Percentiles rank a stretch among this genome's conserved stretches.
phyloP scores from a whole-genome alignment of 1,140 invertebrate species.

The Drosophila nannoptera region DNA sequence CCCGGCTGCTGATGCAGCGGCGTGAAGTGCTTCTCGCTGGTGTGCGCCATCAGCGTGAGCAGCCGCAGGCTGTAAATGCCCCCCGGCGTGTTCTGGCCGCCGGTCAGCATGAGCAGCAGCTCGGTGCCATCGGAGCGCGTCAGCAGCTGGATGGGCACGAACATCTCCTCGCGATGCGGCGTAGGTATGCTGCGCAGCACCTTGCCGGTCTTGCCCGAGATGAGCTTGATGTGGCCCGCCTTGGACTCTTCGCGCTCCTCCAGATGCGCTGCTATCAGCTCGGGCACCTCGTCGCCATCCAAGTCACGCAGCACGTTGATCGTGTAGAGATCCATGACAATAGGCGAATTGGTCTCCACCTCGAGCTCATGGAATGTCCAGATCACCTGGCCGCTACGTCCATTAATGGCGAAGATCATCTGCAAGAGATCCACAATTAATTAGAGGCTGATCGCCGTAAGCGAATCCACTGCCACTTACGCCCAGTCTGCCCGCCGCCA shows the following conservation, averaged over 20 bases:
- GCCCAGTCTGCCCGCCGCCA: slow-evolving; percentile 86
- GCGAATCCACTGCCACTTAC: slow-evolving; percentile 79
- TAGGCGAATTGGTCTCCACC: slow-evolving; percentile 75
- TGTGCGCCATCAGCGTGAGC: slow-evolving; percentile 72
- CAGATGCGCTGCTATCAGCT: slow-evolving; percentile 86
- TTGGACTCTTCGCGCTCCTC: slow-evolving; percentile 79
- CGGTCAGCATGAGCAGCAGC: slow-evolving; percentile 84
- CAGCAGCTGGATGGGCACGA: slow-evolving; percentile 81
- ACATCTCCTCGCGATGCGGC: slow-evolving; percentile 86
- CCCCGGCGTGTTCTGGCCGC: slow-evolving; percentile 86
- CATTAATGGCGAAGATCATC: slow-evolving; percentile 85
- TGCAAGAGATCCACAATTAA: slow-evolving; percentile 52
- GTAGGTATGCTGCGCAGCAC: slow-evolving; percentile 83
- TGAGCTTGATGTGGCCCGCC: slow-evolving; percentile 84
- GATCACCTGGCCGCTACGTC: slow-evolving; percentile 83
- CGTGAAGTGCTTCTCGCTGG: slow-evolving; percentile 75
- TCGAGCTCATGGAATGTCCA: slow-evolving; percentile 83
- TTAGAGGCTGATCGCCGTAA: too few species aligned
- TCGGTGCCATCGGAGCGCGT: slow-evolving; percentile 74
- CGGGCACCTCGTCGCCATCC: slow-evolving; percentile 85
- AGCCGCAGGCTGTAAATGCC: slow-evolving; percentile 86
- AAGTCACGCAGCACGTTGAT: slow-evolving; percentile 87
- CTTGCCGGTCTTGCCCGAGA: slow-evolving; percentile 86
- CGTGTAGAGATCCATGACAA: slow-evolving; percentile 82
- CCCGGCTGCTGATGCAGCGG: slow-evolving; percentile 57